phyloP scores from a whole-genome alignment of 2,797 vertebrate genomes.

The Artibeus jamaicensis region DNA sequence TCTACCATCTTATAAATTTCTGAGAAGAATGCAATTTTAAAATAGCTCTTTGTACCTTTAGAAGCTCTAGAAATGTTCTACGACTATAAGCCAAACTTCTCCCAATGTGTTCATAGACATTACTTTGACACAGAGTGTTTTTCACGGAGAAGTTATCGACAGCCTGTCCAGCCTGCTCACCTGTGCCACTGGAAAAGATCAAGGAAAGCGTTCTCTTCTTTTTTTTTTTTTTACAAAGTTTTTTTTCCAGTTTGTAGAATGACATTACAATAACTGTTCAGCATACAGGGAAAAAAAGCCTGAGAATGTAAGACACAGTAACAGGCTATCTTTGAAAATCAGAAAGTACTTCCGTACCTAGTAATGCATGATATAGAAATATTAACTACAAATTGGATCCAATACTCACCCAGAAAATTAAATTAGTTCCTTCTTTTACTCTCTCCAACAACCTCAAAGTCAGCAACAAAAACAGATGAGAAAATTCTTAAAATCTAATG shows the following conservation, averaged over 20 bases:
- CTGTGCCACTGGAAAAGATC: not conserved
- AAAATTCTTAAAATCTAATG: not conserved
- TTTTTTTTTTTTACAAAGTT: not conserved
- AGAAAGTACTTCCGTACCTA: not conserved
- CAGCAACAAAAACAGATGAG: not conserved
- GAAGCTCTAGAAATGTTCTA: not conserved
- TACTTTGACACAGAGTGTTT: not conserved
- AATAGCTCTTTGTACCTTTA: not conserved
- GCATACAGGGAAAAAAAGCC: not conserved
- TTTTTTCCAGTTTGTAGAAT: not conserved
- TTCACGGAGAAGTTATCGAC: not conserved
- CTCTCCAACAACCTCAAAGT: not conserved
- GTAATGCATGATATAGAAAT: not conserved
- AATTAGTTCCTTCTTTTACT: not conserved
- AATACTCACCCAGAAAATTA: not conserved
- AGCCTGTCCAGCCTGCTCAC: not conserved
- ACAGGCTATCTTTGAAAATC: not conserved
- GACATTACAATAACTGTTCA: not conserved
- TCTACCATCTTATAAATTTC: not conserved
- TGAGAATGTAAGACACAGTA: not conserved
- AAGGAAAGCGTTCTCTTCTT: not conserved
- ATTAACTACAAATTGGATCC: not conserved
- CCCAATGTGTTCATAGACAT: not conserved
- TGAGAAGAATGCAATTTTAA: not conserved
- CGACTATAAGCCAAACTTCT: not conserved